Evolutionary conservation across 2,888 invertebrate species (phyloP).

Genomic region (Hypolimnas misippus): DNA sequence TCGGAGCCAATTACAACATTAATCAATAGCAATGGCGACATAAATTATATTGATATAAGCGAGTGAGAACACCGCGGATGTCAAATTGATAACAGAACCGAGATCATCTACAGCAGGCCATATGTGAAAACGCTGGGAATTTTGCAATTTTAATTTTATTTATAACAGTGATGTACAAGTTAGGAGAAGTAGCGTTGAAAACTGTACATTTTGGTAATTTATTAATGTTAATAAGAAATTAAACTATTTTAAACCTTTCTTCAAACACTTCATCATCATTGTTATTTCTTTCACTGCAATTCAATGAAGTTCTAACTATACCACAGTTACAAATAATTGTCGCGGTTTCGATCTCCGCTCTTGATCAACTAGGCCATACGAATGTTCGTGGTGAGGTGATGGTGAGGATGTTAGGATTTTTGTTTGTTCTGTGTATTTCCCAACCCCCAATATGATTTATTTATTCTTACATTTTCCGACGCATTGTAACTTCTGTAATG

Average conservation of each 20-base stretch:
- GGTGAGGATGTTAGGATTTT: too few species aligned
- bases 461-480: too few species aligned
- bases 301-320: too few species aligned
- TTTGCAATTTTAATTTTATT: constrained; percentile 84
- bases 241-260: neutral
- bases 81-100: constrained; percentile 73
- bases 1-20: constrained; percentile 72
- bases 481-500: too few species aligned
- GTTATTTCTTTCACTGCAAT: too few species aligned
- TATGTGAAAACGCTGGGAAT: constrained; percentile 82
- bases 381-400: too few species aligned
- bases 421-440: too few species aligned
- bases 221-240: neutral
- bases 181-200: constrained; percentile 39
- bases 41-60: constrained; percentile 78
- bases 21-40: constrained; percentile 75
- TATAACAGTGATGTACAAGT: constrained; percentile 65
- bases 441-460: too few species aligned
- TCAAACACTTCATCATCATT: too few species aligned
- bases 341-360: too few species aligned
- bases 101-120: constrained; percentile 78
- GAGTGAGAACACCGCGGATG: constrained; percentile 67
- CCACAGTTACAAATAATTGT: too few species aligned
- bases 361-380: too few species aligned
- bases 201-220: neutral